Percentiles rank a stretch among this genome's conserved stretches.
Evolutionary conservation across 1,140 invertebrate species (phyloP).

Genomic region (Heliconius melpomene): DNA sequence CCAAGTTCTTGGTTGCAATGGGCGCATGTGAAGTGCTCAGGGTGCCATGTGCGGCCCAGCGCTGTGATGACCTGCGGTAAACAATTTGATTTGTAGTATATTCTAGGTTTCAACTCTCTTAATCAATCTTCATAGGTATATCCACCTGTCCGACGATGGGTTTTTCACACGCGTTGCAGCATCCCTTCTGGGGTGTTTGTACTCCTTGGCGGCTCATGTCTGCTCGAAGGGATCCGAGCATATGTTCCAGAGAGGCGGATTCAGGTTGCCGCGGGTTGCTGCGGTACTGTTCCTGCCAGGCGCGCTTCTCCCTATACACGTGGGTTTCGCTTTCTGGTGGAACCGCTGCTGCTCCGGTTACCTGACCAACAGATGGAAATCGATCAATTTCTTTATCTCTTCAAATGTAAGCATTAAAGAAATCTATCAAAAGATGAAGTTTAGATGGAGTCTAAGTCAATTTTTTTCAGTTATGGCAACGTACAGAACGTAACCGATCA

Average conservation of each 20-base stretch:
- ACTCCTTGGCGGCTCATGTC: constrained; percentile 99
- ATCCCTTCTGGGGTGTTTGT: constrained; percentile 98
- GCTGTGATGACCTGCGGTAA: constrained; percentile 92
- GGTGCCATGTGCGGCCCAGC: constrained; percentile 99
- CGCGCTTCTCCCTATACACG: constrained; percentile 72
- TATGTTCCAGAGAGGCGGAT: constrained; percentile 77
- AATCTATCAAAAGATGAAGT: constrained; percentile 31
- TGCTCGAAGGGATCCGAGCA: constrained; percentile 88
- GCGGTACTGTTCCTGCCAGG: constrained; percentile 78
- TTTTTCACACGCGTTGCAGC: constrained; percentile 98
- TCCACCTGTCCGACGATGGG: constrained; percentile 97
- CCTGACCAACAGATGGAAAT: constrained; percentile 50
- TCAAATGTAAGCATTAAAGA: not conserved
- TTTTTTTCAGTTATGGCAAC: constrained; percentile 43
- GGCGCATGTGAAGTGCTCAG: constrained; percentile 98
- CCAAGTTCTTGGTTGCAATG: constrained; percentile 98
- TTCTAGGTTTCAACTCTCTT: not conserved
- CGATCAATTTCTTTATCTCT: not conserved
- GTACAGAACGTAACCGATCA: constrained; percentile 67
- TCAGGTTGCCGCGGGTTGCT: constrained; percentile 72
- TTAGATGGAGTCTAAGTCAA: constrained; percentile 20
- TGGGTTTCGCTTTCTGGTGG: constrained; percentile 59
- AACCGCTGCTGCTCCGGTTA: constrained; percentile 61
- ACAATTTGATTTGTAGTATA: constrained; percentile 39
- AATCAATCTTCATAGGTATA: not conserved